Evolutionary conservation across 1,140 invertebrate species (phyloP).

Genomic region (Leptinotarsa undecemlineata): DNA sequence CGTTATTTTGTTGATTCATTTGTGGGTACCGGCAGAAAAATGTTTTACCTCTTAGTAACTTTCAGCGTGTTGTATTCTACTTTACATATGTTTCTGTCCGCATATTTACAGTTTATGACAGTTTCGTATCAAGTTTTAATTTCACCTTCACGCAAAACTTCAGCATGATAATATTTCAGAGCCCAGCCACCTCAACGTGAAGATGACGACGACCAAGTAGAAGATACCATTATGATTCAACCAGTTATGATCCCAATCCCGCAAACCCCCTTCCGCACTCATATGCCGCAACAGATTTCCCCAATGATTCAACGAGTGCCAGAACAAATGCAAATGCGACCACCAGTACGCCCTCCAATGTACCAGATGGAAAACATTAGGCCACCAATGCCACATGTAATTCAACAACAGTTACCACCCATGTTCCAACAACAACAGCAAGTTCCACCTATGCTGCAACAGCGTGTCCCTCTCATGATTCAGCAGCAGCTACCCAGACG

Average conservation of each 20-base stretch:
- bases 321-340: conserved; percentile 35
- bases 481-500: conserved; percentile 7
- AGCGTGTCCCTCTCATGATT: background rate
- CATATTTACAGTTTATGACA: too few species aligned
- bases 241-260: conserved; percentile 53
- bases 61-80: too few species aligned
- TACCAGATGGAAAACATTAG: conserved; percentile 51
- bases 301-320: conserved; percentile 30
- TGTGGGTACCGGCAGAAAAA: too few species aligned
- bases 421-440: background rate
- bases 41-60: too few species aligned
- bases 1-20: too few species aligned
- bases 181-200: conserved; percentile 42
- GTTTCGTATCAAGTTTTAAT: too few species aligned
- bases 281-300: conserved; percentile 47
- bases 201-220: conserved; percentile 44
- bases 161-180: conserved; percentile 12
- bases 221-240: conserved; percentile 55
- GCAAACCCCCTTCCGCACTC: conserved; percentile 47
- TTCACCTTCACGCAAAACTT: too few species aligned
- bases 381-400: conserved; percentile 51
- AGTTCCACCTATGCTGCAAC: background rate
- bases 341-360: conserved; percentile 34
- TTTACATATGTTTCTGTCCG: too few species aligned
- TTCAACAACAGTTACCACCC: conserved; percentile 33